phyloP scores from a whole-genome alignment of 2,888 invertebrate species.

The Diplolepis rosae region DNA sequence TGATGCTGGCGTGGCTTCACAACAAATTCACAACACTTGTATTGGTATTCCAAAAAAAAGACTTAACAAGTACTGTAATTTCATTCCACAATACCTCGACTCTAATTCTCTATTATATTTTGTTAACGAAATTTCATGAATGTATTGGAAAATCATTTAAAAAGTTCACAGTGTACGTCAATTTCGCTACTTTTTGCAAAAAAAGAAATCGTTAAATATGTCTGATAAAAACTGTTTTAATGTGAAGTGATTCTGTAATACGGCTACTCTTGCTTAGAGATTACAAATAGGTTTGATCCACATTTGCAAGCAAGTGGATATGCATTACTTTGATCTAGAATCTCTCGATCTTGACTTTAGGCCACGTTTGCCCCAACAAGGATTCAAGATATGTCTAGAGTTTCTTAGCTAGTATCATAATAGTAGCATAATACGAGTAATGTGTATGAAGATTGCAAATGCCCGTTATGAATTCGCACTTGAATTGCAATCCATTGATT shows the following conservation, averaged over 20 bases:
- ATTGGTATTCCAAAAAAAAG: too few relatives aligned
- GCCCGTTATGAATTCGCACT: constrained; percentile 5
- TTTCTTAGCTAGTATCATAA: background rate
- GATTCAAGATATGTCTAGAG: background rate
- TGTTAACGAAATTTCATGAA: too few relatives aligned
- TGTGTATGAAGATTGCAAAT: background rate
- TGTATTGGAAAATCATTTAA: too few relatives aligned
- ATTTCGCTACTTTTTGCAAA: too few relatives aligned
- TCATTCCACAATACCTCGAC: too few relatives aligned
- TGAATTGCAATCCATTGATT: constrained; percentile 5
- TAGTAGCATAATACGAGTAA: background rate
- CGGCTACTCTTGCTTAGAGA: background rate
- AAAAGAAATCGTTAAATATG: too few relatives aligned
- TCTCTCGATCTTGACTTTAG: constrained; percentile 7
- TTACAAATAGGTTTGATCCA: background rate
- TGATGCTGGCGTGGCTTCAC: too few relatives aligned
- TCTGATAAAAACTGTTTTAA: background rate
- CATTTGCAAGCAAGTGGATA: background rate
- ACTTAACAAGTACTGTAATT: too few relatives aligned
- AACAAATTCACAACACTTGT: too few relatives aligned
- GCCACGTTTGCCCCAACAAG: background rate
- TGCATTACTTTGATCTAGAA: background rate
- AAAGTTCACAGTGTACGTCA: too few relatives aligned
- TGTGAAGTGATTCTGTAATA: background rate
- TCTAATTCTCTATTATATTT: too few relatives aligned